Evolutionary conservation across 2,113 vertebrate genomes (phyloP), one percentile per base, ranked within the genome.

Genomic region (Bothrops jararaca): DNA sequence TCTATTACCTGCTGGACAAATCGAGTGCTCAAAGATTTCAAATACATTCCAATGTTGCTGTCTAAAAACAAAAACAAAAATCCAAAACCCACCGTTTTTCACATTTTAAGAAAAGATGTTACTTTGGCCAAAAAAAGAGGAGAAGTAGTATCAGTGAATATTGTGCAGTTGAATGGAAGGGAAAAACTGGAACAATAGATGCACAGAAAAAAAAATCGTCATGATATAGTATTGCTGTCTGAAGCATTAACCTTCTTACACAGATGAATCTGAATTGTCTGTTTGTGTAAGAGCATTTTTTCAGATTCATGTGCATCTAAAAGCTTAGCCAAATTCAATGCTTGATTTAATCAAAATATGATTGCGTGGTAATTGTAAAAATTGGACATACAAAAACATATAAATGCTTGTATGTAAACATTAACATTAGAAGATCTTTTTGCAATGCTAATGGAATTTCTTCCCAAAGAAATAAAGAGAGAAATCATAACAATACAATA

Each of bases 1-100:
- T 85, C 86, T 92, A 6, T 54, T 94, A 91, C 95, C 87, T 22
- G 53, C 26, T 1, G 50, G 91, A 92, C 95, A 96, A 95, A 92
- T 86, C 56, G 88, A 42, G 64, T 26, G 4, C 13, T 54, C 22
- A 34, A 85, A 89, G 93, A 92, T 20, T 29, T 42, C 91, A 64
- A 90, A 50, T 10, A 10, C 57, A 88, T 91, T 88, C 74, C 86
- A n/a, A 26, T 1, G 26, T 53, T 85, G 90, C 87, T 93, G 91
- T 93, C 85, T 42, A 48, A 74, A 58, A 93, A 60, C 10, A 60
- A 60, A 60, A 26, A n/a, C 48, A 50, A 50, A 50, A 50, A 50
- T 8, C 48, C 48, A 20, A 39, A 39, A 1, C 88, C 18, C 15
- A 90, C 23, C 29, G 50, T 90, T 95, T 74, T 93, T 9, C 39